Conservation (phyloP, 2,797 vertebrate genomes). For the Galaxias olidus region DNA sequence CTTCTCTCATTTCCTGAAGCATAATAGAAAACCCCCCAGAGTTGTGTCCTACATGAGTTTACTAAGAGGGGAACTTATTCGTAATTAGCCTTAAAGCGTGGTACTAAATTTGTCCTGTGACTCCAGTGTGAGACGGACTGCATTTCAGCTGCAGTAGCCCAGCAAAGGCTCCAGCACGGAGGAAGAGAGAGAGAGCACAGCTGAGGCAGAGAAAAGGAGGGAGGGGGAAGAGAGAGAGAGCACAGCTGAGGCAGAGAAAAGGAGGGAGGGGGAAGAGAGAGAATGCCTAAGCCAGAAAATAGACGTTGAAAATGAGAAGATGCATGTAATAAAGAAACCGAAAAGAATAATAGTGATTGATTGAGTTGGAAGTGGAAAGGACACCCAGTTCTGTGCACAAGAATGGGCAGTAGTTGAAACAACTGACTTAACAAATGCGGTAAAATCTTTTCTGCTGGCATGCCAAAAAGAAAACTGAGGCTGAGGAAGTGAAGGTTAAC, state of each 20-base stretch:
- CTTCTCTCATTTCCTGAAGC: neutral
- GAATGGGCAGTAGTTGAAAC: conserved; percentile 80
- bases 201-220: conserved; percentile 10
- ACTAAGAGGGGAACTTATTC: conserved; percentile 41
- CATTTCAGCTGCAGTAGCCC: conserved; percentile 39
- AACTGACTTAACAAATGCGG: conserved; percentile 93
- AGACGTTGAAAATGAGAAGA: conserved; percentile 25
- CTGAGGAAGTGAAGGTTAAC: conserved; percentile 71
- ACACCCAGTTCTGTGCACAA: conserved; percentile 77
- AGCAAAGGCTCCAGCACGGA: conserved; percentile 25
- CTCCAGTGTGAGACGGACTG: conserved; percentile 20
- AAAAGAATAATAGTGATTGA: conserved; percentile 11
- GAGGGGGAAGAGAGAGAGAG: conserved; percentile 2
- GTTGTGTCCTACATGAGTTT: conserved; percentile 57
- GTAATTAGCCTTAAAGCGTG: conserved; percentile 45
- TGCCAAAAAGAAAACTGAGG: conserved; percentile 52
- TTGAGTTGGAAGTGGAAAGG: conserved; percentile 44
- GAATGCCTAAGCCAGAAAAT: conserved; percentile 16
- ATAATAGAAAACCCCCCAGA: conserved; percentile 24
- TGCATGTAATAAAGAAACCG: conserved; percentile 15
- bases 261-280: conserved; percentile 4
- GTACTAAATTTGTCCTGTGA: conserved; percentile 29
- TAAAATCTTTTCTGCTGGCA: conserved; percentile 53
- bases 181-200: conserved; percentile 13
- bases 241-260: neutral